A percentile compares a stretch with the other conserved stretches of the same genome.
phyloP scores from a whole-genome alignment of 2,888 invertebrate species.

The Chydorus sphaericus region DNA sequence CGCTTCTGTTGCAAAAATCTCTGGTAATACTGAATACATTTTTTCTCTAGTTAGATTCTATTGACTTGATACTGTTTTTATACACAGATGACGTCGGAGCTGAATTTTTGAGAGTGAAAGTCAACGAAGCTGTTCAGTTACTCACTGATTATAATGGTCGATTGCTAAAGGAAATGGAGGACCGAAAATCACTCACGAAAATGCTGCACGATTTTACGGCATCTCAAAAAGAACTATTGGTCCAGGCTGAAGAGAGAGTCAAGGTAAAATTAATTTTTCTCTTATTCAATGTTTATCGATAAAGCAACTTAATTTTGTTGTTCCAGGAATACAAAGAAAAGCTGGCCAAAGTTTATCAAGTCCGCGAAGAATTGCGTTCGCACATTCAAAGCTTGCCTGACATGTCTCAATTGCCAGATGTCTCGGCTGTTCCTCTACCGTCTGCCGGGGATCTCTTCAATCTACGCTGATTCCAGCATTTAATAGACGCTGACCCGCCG shows the following conservation, averaged over 20 bases:
- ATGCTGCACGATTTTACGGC: constrained; percentile 80
- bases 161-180: constrained; percentile 74
- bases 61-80: not conserved
- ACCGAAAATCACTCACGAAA: constrained; percentile 64
- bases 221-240: constrained; percentile 68
- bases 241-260: constrained; percentile 70
- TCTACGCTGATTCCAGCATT: constrained; percentile 26
- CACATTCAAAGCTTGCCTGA: constrained; percentile 90
- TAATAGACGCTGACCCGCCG: too few relatives aligned
- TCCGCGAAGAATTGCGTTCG: constrained; percentile 75
- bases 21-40: constrained; percentile 39
- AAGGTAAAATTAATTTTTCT: constrained; percentile 42
- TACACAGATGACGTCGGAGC: constrained; percentile 58
- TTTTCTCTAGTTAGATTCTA: not conserved
- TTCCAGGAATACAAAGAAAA: constrained; percentile 82
- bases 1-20: constrained; percentile 65
- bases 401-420: constrained; percentile 76
- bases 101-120: constrained; percentile 58
- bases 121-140: constrained; percentile 73
- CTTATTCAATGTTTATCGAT: not conserved
- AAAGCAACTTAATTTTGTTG: constrained; percentile 8
- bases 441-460: constrained; percentile 90
- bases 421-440: constrained; percentile 71
- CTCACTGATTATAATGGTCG: constrained; percentile 79
- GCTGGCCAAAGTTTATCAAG: constrained; percentile 67